Conservation (phyloP, 2,113 vertebrate species). For the Anarhynchus alexandrinus region DNA sequence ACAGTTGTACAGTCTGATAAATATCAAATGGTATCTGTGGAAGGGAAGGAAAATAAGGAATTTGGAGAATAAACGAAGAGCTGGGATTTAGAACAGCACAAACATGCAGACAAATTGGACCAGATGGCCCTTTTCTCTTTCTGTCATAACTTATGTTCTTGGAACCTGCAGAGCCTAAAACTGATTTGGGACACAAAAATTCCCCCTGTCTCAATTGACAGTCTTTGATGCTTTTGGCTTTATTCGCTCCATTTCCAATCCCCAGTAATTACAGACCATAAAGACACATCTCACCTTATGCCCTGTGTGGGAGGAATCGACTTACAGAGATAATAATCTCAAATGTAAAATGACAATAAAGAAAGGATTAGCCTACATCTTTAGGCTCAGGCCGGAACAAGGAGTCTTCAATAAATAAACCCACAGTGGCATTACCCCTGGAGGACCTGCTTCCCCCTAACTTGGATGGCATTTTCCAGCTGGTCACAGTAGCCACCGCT, state of each 20-base stretch:
- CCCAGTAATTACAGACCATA: constrained; percentile 19
- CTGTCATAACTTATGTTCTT: constrained; percentile 48
- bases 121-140: constrained; percentile 52
- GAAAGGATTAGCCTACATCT: not conserved
- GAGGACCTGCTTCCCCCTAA: not conserved
- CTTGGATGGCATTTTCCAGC: not conserved
- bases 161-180: constrained; percentile 38
- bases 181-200: constrained; percentile 32
- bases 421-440: not conserved
- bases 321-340: not conserved
- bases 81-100: not conserved
- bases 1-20: not conserved
- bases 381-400: not conserved
- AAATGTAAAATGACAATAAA: not conserved
- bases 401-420: not conserved
- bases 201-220: not conserved
- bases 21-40: not conserved
- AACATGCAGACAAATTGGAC: constrained; percentile 17
- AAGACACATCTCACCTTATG: constrained; percentile 5
- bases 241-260: not conserved
- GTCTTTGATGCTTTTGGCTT: constrained; percentile 21
- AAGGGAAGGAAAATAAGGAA: not conserved
- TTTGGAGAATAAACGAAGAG: not conserved
- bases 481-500: rapidly evolving
- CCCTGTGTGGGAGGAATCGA: not conserved